Evolutionary conservation across 2,797 vertebrate species (phyloP).

Genomic region (Otus scops): DNA sequence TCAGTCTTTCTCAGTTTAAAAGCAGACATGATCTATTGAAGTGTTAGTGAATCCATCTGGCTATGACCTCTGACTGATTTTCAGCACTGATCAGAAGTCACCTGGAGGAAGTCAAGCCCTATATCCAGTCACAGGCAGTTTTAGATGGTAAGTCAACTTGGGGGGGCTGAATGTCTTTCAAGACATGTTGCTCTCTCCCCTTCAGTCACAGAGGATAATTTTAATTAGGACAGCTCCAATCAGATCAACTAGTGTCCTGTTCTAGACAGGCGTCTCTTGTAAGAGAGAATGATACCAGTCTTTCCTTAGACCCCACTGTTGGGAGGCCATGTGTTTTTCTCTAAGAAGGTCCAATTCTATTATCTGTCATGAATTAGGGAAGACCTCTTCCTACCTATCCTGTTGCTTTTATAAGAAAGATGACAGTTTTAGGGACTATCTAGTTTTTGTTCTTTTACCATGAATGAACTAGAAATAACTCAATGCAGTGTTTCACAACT

Average conservation of each 20-base stretch:
- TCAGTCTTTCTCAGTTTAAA: not conserved
- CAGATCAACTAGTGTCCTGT: fast-evolving
- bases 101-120: not conserved
- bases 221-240: not conserved
- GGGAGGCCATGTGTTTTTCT: not conserved
- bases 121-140: not conserved
- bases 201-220: not conserved
- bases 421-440: not conserved
- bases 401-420: not conserved
- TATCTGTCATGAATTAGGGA: not conserved
- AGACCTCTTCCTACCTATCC: not conserved
- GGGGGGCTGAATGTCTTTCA: not conserved
- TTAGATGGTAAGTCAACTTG: not conserved
- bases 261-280: not conserved
- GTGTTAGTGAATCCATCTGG: not conserved
- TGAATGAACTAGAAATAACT: not conserved
- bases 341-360: not conserved
- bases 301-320: not conserved
- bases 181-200: not conserved
- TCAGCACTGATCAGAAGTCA: not conserved
- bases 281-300: not conserved
- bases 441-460: not conserved
- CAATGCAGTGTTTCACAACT: fast-evolving
- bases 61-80: not conserved
- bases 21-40: not conserved